Evolutionary conservation across 2,888 invertebrate genomes (phyloP), one percentile per base, ranked within the genome.

Genomic region (Drosophila atroscutellata): DNA sequence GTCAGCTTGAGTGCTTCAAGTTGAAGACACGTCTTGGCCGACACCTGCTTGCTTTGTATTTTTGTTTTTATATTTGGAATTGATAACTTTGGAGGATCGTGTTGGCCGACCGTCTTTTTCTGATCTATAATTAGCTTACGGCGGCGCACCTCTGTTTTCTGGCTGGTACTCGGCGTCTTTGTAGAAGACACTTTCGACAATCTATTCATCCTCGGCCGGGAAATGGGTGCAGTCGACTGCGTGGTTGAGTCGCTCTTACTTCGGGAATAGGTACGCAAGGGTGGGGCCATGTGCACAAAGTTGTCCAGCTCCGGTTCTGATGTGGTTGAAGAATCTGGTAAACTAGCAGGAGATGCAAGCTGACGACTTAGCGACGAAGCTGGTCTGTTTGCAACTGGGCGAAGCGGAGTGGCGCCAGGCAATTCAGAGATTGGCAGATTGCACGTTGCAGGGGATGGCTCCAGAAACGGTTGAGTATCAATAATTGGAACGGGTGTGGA

Each of bases 41-140:
- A 42, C 15, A 76, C 86, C n/a, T 77, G 75, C 3, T 72, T 70
- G 18, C 69, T 68, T 4, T 51, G 52, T 20, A 87, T 79, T 49
- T 51, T 70, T 5, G 71, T 52, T 18, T 72, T 81, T 9, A 70
- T 67, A 1, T 74, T 51, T 1, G 47, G n/a, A 6, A 26, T 18
- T 2, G 36, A n/a, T 3, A 37, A 13, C 6, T 68, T 76, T 13
- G 83, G 81, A 8, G 83, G 73, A 4, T 77, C 67, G 2, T 42
- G 68, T 0, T 80, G 65, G 2, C 79, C 63, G 1, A 92, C 47
- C 2, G 30, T 69, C 20, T 73, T 90, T 13, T 77, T 85, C 0
- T 15, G 63, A 51, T 92, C 92, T 8, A 91, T 75, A 36, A 91
- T 73, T 4, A 92, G 51, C 57, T 85, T 92, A 0, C 92, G 83